Evolutionary conservation across 2,113 vertebrate genomes (phyloP).

Genomic region (Oxyruncus cristatus): DNA sequence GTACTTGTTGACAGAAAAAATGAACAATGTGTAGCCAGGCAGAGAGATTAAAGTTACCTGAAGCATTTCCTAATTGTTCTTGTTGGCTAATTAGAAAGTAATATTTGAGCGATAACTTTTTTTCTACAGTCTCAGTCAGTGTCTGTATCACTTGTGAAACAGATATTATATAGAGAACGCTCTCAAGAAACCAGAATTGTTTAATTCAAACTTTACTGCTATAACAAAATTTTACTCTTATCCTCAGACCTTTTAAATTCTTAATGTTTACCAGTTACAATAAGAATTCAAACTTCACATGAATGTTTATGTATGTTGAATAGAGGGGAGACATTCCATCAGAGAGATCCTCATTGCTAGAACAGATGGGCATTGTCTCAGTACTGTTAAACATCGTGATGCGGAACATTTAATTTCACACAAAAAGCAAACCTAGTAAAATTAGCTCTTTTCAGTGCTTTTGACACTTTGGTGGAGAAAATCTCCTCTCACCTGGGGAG

Average conservation of each 20-base stretch:
- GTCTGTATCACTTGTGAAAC: constrained; percentile 7
- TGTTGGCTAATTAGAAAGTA: constrained; percentile 62
- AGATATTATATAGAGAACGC: background rate
- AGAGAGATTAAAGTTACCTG: constrained; percentile 61
- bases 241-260: constrained; percentile 18
- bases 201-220: background rate
- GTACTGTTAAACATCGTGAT: background rate
- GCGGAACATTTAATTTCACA: constrained; percentile 25
- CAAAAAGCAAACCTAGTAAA: constrained; percentile 31
- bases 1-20: constrained; percentile 58
- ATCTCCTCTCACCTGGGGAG: background rate
- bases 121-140: background rate
- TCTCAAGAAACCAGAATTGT: constrained; percentile 2
- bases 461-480: constrained; percentile 34
- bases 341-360: background rate
- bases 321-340: background rate
- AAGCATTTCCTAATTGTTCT: constrained; percentile 65
- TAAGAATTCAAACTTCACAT: background rate
- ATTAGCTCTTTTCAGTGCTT: constrained; percentile 38
- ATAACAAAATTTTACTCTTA: background rate
- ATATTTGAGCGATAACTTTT: constrained; percentile 19
- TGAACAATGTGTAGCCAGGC: constrained; percentile 43
- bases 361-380: constrained; percentile 44
- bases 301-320: constrained; percentile 17
- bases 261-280: background rate